These are phyloP conservation scores for Callaeas wilsoni DNA, from an alignment of 2,113 vertebrate species.

Conservation along the genomic window DNA sequence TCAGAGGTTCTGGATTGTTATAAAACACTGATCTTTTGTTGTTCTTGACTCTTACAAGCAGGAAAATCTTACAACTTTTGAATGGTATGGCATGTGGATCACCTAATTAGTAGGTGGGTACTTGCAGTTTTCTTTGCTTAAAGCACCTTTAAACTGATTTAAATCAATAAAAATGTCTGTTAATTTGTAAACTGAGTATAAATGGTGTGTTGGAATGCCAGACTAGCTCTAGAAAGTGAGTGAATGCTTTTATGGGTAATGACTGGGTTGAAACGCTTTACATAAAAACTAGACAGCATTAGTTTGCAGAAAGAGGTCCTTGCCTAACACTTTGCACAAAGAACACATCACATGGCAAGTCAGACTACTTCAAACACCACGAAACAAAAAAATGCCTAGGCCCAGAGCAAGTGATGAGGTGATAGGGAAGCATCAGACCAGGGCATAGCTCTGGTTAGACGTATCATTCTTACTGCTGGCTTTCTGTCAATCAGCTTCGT, in stretches of 20 bases:
- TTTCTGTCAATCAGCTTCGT: not conserved
- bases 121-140: not conserved
- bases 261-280: not conserved
- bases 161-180: not conserved
- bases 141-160: not conserved
- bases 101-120: not conserved
- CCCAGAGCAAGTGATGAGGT: not conserved
- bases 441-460: not conserved
- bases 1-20: not conserved
- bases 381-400: not conserved
- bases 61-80: not conserved
- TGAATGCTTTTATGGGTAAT: not conserved
- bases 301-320: not conserved
- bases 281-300: not conserved
- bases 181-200: not conserved
- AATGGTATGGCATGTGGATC: not conserved
- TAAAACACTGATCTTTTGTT: not conserved
- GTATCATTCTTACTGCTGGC: not conserved
- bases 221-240: not conserved
- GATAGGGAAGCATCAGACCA: not conserved
- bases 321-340: not conserved
- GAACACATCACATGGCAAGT: not conserved
- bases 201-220: not conserved
- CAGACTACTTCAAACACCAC: not conserved
- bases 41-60: not conserved